Percentiles rank a stretch among this genome's conserved stretches.
These are phyloP conservation scores for Uloborus plumipes DNA, from an alignment of 2,888 invertebrate species.

Conservation along the genomic window DNA sequence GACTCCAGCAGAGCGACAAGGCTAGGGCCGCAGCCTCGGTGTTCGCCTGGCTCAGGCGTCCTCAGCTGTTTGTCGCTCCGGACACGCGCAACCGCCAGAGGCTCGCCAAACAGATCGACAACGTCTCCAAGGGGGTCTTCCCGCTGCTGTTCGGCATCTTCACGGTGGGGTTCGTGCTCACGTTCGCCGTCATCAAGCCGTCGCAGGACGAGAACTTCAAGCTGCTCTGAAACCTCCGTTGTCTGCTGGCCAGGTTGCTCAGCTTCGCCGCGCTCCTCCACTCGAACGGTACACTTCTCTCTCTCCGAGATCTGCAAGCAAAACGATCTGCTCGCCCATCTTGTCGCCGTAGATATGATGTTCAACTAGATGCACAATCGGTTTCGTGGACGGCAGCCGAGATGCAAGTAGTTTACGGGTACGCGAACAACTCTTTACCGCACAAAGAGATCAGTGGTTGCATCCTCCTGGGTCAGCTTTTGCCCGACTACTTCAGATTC, in stretches of 20 bases:
- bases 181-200: conserved; percentile 66
- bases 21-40: conserved; percentile 66
- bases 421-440: no score
- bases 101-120: conserved; percentile 92
- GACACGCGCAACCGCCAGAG: conserved; percentile 74
- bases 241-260: conserved; percentile 71
- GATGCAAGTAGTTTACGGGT: no score
- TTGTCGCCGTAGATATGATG: no score
- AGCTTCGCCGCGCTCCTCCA: no score
- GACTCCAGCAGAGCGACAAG: conserved; percentile 64
- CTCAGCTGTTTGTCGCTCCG: conserved; percentile 83
- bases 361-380: no score
- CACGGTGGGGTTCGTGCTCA: conserved; percentile 93
- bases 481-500: no score
- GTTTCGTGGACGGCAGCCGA: no score
- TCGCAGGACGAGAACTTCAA: conserved; percentile 66
- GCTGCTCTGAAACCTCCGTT: conserved; percentile 75
- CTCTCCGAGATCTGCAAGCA: no score
- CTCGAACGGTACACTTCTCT: no score
- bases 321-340: no score
- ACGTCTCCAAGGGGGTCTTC: conserved; percentile 93
- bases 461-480: no score
- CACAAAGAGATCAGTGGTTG: no score
- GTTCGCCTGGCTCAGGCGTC: conserved; percentile 78
- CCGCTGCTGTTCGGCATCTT: conserved; percentile 93